Evolutionary conservation across 2,113 vertebrate species (phyloP), one percentile per base, ranked within the genome.

Genomic region (Sceloporus undulatus): DNA sequence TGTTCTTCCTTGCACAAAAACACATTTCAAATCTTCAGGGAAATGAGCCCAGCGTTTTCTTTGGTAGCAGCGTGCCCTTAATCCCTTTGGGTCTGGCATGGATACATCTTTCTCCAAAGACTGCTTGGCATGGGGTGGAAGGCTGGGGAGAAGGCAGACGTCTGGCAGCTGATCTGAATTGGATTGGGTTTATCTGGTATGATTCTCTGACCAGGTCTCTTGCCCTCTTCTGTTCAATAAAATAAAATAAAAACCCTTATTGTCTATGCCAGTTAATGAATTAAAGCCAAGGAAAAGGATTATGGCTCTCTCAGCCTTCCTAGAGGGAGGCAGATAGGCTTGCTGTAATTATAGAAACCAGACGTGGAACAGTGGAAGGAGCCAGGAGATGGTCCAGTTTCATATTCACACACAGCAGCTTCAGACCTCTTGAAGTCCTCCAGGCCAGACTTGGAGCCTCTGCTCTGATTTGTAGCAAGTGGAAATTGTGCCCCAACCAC

Each of bases 11-110:
- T 54, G 29, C 40, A 86, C 75, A 78, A 25, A 77, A 48, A 83
- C 62, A 88, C 80, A 81, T 83, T 86, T 68, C 42, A 29, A 6
- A 73, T 78, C 87, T 74, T 70, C 73, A 38, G 80, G 81, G 87
- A 88, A 83, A 88, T 25, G n/a, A 88, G 74, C 62, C n/a, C 81
- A 70, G 87, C 76, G 38, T 83, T 83, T 77, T 88, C 80, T 88
- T 54, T 83, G 73, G 73, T 80, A 88, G 74, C 87, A 0, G 73
- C 82, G 59, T 48, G n/a, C 80, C 73, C 74, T 70, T 27, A 56
- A 38, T 88, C 87, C 73, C 87, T 77, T 42, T 48, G 71, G 80
- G 54, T 68, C 59, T 77, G 54, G 73, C 48, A 52, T 1, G 14
- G 81, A 70, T 54, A 52, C n/a, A 54, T 78, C 87, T 88, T 77